A percentile compares a stretch with the other conserved stretches of the same genome.
Conservation (phyloP, 2,797 vertebrate genomes). For the Eurystomus glaucurus region DNA sequence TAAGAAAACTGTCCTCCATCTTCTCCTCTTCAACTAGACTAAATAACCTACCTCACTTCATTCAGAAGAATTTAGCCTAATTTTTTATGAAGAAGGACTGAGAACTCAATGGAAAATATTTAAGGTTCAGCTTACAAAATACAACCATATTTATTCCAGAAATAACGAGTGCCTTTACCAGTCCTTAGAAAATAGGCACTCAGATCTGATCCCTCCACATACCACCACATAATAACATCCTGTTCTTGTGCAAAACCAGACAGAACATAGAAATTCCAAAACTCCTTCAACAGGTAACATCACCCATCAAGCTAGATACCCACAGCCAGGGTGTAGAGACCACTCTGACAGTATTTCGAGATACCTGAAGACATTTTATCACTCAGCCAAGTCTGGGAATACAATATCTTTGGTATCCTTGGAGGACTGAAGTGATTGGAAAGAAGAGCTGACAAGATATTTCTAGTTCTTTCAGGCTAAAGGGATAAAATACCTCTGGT, state of each 20-base stretch:
- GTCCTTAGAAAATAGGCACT: neutral
- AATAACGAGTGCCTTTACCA: neutral
- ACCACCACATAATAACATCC: neutral
- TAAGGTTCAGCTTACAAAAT: neutral
- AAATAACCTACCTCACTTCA: neutral
- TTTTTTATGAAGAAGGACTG: neutral
- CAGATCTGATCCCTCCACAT: neutral
- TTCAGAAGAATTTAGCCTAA: neutral
- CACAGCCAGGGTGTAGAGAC: neutral
- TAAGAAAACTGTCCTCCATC: neutral
- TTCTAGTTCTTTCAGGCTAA: neutral
- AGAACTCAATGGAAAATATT: neutral
- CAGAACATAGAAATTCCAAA: neutral
- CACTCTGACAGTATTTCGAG: neutral
- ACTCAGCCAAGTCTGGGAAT: neutral
- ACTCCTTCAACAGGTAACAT: neutral
- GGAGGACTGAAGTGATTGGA: neutral
- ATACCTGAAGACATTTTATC: neutral
- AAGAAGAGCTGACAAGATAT: neutral
- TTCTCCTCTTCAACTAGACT: neutral
- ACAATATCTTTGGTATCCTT: accelerated
- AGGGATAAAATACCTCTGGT: neutral
- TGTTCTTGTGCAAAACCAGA: neutral
- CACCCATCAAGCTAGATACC: neutral
- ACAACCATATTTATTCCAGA: neutral